Conservation (phyloP, 2,113 vertebrate genomes). For the Muscicapa adusta region DNA sequence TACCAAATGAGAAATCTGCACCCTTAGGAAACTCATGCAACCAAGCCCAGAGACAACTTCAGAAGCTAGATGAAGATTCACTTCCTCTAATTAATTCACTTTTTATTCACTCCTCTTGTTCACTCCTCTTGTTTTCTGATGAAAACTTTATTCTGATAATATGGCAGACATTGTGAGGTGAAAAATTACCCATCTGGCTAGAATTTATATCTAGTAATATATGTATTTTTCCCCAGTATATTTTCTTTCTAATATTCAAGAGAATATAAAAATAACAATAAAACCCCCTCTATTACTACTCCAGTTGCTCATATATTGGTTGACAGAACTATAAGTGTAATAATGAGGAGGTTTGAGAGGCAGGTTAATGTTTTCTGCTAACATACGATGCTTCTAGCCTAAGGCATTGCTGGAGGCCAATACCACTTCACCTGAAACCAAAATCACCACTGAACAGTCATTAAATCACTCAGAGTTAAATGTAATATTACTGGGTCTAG, state of each 20-base stretch:
- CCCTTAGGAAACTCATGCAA: background rate
- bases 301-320: background rate
- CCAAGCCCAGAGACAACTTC: background rate
- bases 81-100: background rate
- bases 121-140: background rate
- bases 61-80: background rate
- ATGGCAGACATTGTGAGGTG: background rate
- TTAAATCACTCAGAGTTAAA: conserved; percentile 63
- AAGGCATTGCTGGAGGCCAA: conserved; percentile 74
- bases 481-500: conserved; percentile 48
- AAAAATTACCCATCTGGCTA: conserved; percentile 30
- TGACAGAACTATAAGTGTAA: conserved; percentile 68
- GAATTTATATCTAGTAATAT: conserved; percentile 34
- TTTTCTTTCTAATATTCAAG: conserved; percentile 45
- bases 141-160: conserved; percentile 3
- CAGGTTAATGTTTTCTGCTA: conserved; percentile 63
- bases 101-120: background rate
- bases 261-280: conserved; percentile 55
- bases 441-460: conserved; percentile 59
- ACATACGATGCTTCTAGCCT: conserved; percentile 64
- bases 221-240: background rate
- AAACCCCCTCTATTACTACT: background rate
- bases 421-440: conserved; percentile 49
- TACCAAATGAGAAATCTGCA: background rate
- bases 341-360: conserved; percentile 67